A percentile compares a stretch with the other conserved stretches of the same genome.
phyloP scores from a whole-genome alignment of 2,797 vertebrate species.

The Schizopygopsis malacanthus region DNA sequence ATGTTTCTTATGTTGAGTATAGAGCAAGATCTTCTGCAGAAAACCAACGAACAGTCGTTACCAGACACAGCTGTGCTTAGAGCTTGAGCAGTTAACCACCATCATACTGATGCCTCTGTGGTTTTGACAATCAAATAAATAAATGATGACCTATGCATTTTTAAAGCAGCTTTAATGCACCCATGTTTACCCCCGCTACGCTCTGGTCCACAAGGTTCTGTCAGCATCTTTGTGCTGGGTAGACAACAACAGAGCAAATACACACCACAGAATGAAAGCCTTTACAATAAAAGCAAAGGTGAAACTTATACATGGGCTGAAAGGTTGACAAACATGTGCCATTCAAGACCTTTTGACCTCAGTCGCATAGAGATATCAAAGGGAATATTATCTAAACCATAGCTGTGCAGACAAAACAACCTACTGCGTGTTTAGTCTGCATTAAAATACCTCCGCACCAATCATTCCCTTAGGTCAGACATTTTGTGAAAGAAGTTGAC shows the following conservation, averaged over 20 bases:
- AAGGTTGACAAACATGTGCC: not conserved
- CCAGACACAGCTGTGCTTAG: not conserved
- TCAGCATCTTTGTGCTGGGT: conserved; percentile 35
- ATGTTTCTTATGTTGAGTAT: not conserved
- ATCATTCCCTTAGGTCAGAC: not conserved
- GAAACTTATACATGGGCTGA: conserved; percentile 11
- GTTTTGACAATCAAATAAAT: conserved; percentile 56
- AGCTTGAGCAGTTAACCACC: conserved; percentile 26
- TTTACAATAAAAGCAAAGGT: conserved; percentile 5
- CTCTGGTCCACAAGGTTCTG: conserved; percentile 29
- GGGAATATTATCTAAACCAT: conserved; percentile 16
- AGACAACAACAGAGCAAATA: conserved; percentile 17
- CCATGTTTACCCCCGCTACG: conserved; percentile 23
- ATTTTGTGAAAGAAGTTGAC: not conserved
- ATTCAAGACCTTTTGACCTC: conserved; percentile 21
- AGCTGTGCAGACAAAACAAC: conserved; percentile 1
- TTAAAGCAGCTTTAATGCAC: conserved; percentile 55
- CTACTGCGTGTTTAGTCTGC: not conserved
- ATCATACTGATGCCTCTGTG: conserved; percentile 7
- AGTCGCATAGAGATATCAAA: not conserved
- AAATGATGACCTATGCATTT: conserved; percentile 58
- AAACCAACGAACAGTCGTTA: not conserved
- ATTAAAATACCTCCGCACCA: not conserved
- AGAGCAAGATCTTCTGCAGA: not conserved
- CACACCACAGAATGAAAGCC: conserved; percentile 27